Evolutionary conservation across 1,140 invertebrate species (phyloP), one percentile per base, ranked within the genome.

Genomic region (Aphis craccivora): DNA sequence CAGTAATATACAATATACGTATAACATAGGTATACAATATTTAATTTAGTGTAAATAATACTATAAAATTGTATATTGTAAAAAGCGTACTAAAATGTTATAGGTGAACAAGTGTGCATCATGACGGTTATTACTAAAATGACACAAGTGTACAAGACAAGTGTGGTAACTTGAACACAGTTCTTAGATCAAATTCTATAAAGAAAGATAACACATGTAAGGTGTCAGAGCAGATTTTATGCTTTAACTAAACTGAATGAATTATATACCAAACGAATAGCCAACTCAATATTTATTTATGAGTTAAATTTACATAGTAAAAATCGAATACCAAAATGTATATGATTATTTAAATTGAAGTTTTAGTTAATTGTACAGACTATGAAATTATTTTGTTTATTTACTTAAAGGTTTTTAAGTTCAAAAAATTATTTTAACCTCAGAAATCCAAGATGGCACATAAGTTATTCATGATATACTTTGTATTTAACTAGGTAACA

Each of bases 131-230:
- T 53, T 37, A 89, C 48, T 53, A 53, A 89, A 40, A 89, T 89
- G 22, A 55, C 88, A 89, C 88, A 55, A 53, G 30, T 89, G 88
- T 89, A 37, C 51, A 89, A 37, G 43, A 40, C 40, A 84, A 86
- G 37, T 89, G n/a, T 25, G 2, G 48, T 55, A 48, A 53, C 87
- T 53, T 53, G n/a, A 89, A 89, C 20, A 53, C 35, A 55, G 25
- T 51, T 53, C 30, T 48, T n/a, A 76, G 1, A 18, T n/a, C 14
- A 5, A n/a, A 53, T 51, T 89, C 18, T 35, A 51, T n/a, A 51
- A 51, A 88, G 25, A 51, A 83, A 35, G 45, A 53, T 55, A 89
- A 89, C 51, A 89, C 11, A 23, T 48, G 51, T 55, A 89, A 45
- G 43, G 1, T 18, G 5, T 48, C 25, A 45, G 14, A 40, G 30